Conservation (phyloP, 2,888 invertebrate species). For the Villa cingulata region DNA sequence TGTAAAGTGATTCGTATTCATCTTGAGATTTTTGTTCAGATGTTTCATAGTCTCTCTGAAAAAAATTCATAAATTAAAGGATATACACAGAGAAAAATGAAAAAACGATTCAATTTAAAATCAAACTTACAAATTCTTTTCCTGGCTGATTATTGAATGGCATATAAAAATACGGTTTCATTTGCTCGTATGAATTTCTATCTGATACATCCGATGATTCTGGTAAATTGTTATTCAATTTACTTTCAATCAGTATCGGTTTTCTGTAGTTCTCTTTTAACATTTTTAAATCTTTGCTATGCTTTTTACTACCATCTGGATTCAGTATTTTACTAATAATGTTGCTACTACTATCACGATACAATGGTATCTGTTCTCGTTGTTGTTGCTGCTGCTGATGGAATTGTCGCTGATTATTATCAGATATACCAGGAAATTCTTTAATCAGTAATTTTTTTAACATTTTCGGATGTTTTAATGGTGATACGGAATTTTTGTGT, state of each 20-base stretch:
- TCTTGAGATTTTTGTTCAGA: slow-evolving; percentile 18
- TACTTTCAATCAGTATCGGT: slow-evolving; percentile 5
- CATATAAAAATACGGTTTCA: slow-evolving; percentile 9
- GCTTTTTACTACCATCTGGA: too few species aligned
- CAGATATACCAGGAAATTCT: slow-evolving; percentile 1
- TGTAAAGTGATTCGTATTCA: slow-evolving; percentile 29
- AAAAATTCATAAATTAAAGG: not conserved
- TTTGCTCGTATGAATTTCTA: slow-evolving; percentile 1
- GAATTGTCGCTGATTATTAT: too few species aligned
- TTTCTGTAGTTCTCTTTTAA: not conserved
- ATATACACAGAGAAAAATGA: not conserved
- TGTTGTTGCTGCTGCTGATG: not conserved
- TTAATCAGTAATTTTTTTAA: slow-evolving; percentile 25
- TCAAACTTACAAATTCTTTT: slow-evolving; percentile 16
- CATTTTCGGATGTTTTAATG: slow-evolving; percentile 34
- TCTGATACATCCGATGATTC: not conserved
- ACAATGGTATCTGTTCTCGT: not conserved
- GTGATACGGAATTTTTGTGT: slow-evolving; percentile 23
- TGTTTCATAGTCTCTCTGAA: slow-evolving; percentile 25
- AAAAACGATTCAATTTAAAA: not conserved
- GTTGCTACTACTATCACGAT: not conserved
- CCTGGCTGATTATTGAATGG: slow-evolving; percentile 12
- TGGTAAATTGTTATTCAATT: slow-evolving; percentile 1
- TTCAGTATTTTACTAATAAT: not conserved
- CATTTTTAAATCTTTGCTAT: not conserved